Evolutionary conservation across 2,888 invertebrate species (phyloP).

Genomic region (Glyphotaelius pellucidus): DNA sequence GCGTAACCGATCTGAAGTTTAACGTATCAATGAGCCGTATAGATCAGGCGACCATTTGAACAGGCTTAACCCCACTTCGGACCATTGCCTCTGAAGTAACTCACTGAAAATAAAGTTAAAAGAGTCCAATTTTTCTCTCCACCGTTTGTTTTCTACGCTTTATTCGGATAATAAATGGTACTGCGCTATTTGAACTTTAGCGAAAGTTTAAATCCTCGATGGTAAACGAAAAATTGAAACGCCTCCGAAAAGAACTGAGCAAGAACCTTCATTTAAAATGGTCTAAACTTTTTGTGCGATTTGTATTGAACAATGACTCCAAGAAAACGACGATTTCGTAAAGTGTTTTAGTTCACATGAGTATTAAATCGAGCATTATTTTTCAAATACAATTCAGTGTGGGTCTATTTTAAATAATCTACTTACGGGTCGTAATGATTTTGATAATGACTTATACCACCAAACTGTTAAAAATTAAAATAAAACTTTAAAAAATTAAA

Average conservation of each 20-base stretch:
- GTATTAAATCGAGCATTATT: background rate
- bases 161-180: slow-evolving; percentile 7
- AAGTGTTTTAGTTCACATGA: background rate
- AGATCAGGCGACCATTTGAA: slow-evolving; percentile 55
- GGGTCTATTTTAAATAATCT: background rate
- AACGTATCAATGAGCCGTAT: background rate
- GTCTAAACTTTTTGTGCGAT: background rate
- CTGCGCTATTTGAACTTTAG: background rate
- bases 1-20: background rate
- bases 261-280: background rate
- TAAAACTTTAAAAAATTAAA: too few relatives aligned
- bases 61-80: slow-evolving; percentile 22
- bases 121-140: background rate
- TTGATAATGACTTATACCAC: too few relatives aligned
- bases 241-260: background rate
- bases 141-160: slow-evolving; percentile 4
- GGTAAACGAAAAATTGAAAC: background rate
- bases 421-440: too few relatives aligned
- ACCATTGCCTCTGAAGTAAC: slow-evolving; percentile 13
- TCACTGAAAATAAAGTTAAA: slow-evolving; percentile 27
- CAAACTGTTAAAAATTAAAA: too few relatives aligned
- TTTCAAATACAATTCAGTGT: background rate
- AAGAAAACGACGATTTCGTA: background rate
- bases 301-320: background rate
- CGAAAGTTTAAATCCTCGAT: background rate